phyloP scores from a whole-genome alignment of 2,797 vertebrate species.

The Rhinoraja longicauda region DNA sequence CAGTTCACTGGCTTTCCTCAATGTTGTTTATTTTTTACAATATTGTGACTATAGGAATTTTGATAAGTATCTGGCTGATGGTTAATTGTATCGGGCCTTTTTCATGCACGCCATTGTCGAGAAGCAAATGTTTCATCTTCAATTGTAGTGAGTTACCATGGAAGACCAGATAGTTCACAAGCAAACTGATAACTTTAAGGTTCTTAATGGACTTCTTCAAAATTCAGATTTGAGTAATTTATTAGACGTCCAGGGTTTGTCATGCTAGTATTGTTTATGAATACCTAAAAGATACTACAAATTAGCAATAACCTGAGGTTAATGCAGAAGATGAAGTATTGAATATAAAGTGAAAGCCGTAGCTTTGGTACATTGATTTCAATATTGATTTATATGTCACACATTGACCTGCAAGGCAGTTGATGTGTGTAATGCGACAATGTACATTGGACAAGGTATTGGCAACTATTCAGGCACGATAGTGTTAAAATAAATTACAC shows the following conservation, averaged over 20 bases:
- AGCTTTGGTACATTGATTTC: background rate
- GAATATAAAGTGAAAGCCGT: background rate
- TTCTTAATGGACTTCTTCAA: background rate
- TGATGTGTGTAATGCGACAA: background rate
- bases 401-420: background rate
- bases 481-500: background rate
- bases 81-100: background rate
- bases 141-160: background rate
- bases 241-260: background rate
- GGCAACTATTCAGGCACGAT: background rate
- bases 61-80: background rate
- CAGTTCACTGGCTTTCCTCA: background rate
- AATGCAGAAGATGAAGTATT: background rate
- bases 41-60: background rate
- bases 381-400: constrained; percentile 15
- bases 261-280: background rate
- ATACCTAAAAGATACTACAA: background rate
- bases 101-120: too few relatives aligned
- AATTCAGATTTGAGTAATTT: background rate
- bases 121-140: background rate
- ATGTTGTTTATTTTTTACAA: background rate
- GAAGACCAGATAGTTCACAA: background rate
- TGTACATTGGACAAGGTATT: background rate
- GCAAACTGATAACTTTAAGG: background rate
- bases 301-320: background rate